A percentile compares a stretch with the other conserved stretches of the same genome.
Conservation (phyloP, 1,140 invertebrate species). For the Laupala kohalensis region DNA sequence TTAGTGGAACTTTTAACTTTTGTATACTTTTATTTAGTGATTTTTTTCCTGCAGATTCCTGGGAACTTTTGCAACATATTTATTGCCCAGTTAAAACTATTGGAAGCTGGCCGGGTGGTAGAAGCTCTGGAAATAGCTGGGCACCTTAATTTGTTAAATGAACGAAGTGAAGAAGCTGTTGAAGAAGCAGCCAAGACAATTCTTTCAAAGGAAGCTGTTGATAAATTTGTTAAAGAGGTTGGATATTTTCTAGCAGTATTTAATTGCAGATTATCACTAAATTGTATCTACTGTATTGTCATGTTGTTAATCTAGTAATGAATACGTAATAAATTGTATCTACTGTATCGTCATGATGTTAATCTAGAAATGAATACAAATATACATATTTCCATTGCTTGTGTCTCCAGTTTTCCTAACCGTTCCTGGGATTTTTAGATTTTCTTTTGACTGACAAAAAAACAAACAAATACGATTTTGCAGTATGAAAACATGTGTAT, state of each 20-base stretch:
- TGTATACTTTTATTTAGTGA: background rate
- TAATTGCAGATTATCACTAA: background rate
- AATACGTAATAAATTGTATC: background rate
- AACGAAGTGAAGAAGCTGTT: background rate
- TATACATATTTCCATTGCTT: background rate
- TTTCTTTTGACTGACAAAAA: no score
- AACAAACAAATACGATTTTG: no score
- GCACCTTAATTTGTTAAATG: slow-evolving; percentile 18
- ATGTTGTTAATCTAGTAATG: background rate
- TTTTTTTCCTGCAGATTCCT: background rate
- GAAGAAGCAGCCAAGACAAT: background rate
- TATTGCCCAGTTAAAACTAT: slow-evolving; percentile 55
- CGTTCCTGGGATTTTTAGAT: no score
- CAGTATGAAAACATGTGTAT: no score
- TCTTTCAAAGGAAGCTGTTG: background rate
- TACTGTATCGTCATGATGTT: background rate
- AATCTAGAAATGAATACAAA: no score
- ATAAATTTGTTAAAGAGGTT: background rate
- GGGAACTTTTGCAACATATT: slow-evolving; percentile 43
- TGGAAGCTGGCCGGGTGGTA: slow-evolving; percentile 59
- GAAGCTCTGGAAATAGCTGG: slow-evolving; percentile 53
- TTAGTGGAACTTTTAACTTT: background rate
- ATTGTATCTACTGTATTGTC: background rate
- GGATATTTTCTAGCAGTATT: background rate
- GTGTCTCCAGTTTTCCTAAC: no score